Evolutionary conservation across 2,797 vertebrate species (phyloP).

Genomic region (Amniataba percoides): DNA sequence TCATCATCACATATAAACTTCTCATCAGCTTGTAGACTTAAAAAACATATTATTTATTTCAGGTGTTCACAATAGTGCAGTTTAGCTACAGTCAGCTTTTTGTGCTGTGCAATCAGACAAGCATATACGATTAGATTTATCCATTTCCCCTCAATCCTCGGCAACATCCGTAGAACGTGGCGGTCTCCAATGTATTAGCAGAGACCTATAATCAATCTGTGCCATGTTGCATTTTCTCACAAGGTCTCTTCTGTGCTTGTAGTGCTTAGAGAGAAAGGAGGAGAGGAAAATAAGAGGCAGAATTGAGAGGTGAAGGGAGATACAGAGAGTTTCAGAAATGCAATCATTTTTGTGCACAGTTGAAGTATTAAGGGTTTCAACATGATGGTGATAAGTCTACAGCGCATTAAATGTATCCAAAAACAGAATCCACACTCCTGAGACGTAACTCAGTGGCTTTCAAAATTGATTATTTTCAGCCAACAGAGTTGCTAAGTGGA

Average conservation of each 20-base stretch:
- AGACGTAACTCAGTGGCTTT: constrained; percentile 59
- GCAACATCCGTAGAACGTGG: constrained; percentile 56
- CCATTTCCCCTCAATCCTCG: constrained; percentile 57
- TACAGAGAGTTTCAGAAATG: constrained; percentile 45
- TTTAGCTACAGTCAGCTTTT: constrained; percentile 68
- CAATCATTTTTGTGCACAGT: constrained; percentile 57
- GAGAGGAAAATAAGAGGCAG: constrained; percentile 26
- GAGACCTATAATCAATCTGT: constrained; percentile 76
- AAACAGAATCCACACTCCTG: constrained; percentile 53
- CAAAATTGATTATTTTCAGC: constrained; percentile 71
- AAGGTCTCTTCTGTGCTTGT: constrained; percentile 57
- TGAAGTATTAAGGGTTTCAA: constrained; percentile 57
- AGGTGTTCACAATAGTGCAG: constrained; percentile 19
- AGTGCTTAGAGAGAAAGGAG: constrained; percentile 37
- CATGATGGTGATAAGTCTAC: constrained; percentile 47
- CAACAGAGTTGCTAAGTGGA: constrained; percentile 70
- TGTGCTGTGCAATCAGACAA: constrained; percentile 64
- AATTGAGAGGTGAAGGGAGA: constrained; percentile 54
- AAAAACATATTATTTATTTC: constrained; percentile 32
- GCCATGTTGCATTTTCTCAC: constrained; percentile 56
- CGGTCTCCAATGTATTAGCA: constrained; percentile 62
- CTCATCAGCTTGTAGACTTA: constrained; percentile 42
- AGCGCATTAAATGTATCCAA: constrained; percentile 52
- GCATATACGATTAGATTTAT: constrained; percentile 53
- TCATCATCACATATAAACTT: constrained; percentile 31